Conservation (phyloP, 2,888 invertebrate species). For the Ceriagrion tenellum region DNA sequence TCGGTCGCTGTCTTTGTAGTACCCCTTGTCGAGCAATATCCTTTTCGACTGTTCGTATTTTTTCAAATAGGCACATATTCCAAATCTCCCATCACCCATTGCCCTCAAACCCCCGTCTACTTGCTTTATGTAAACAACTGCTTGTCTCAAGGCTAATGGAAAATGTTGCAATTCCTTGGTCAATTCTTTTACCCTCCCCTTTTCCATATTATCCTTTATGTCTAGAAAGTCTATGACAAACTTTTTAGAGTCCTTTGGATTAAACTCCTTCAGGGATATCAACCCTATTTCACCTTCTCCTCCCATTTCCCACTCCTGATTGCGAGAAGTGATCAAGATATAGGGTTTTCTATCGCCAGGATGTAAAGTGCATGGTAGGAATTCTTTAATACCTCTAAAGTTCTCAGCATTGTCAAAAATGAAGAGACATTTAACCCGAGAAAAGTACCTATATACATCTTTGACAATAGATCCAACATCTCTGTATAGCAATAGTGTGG, state of each 20-base stretch:
- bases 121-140: conserved; percentile 68
- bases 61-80: no score
- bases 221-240: conserved; percentile 30
- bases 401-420: conserved; percentile 70
- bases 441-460: conserved; percentile 68
- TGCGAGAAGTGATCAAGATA: conserved; percentile 69
- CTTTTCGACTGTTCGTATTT: no score
- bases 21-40: not conserved
- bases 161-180: conserved; percentile 67
- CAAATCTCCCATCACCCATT: no score
- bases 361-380: conserved; percentile 57
- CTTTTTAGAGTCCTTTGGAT: not conserved
- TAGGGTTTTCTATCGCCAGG: conserved; percentile 41
- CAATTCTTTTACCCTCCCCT: conserved; percentile 57
- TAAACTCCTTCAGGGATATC: conserved; percentile 6
- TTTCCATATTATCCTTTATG: not conserved
- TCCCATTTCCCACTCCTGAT: conserved; percentile 44
- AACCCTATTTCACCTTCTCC: not conserved
- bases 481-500: not conserved
- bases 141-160: conserved; percentile 70
- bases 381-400: conserved; percentile 40
- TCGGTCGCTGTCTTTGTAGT: not conserved
- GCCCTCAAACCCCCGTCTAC: not conserved
- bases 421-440: conserved; percentile 65
- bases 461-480: conserved; percentile 48